These are phyloP conservation scores for Magallana nippona DNA, from an alignment of 2,888 invertebrate species.

Conservation along the genomic window DNA sequence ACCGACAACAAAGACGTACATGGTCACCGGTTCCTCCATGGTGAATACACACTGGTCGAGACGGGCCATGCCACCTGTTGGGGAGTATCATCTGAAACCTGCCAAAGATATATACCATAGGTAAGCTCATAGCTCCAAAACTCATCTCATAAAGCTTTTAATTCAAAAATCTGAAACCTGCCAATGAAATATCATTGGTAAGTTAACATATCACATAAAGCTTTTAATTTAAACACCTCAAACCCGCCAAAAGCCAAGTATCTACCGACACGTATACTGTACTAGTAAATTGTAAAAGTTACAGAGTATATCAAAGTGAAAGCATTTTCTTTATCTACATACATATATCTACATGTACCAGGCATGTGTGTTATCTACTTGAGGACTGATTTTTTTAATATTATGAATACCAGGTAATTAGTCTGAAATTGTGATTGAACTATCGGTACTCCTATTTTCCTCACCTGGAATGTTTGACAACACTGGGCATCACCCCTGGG, in stretches of 20 bases:
- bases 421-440: no score
- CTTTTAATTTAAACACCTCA: not conserved
- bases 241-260: no score
- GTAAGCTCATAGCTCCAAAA: not conserved
- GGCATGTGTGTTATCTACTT: no score
- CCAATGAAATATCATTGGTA: not conserved
- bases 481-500: slow-evolving; percentile 92
- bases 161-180: not conserved
- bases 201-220: not conserved
- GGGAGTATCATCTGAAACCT: slow-evolving; percentile 87
- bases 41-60: slow-evolving; percentile 89
- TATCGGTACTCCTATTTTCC: no score
- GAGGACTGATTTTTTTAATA: no score
- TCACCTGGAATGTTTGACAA: slow-evolving; percentile 89
- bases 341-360: no score
- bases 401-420: no score
- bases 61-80: slow-evolving; percentile 85
- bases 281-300: no score
- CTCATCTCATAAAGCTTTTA: not conserved
- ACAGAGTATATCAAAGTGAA: no score
- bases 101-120: slow-evolving; percentile 40
- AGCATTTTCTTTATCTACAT: no score
- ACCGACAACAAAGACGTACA: slow-evolving; percentile 83
- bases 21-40: slow-evolving; percentile 99
- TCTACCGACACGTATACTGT: no score